Evolutionary conservation across 2,888 invertebrate species (phyloP), one percentile per base, ranked within the genome.

Genomic region (Acheta domesticus): DNA sequence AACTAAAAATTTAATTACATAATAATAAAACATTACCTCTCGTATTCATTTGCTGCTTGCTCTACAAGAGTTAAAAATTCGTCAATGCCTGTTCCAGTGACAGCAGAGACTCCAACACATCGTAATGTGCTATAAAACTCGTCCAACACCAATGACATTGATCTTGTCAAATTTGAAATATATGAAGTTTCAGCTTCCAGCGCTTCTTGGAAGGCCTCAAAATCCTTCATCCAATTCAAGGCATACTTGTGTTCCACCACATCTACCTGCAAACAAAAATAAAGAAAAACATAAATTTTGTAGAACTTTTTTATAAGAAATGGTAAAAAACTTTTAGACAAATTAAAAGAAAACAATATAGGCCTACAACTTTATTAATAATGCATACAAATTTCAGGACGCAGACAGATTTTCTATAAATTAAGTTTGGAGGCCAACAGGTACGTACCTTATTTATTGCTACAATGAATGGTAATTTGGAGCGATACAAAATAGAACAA

Each of bases 181-280:
- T 97, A 98, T 1, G 92, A 90, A 48, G 90, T 90, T 82, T 96
- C 94, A 0, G 91, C 88, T 83, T 96, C 94, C 19, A 99, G 85
- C 0, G 98, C 97, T 83, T 96, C 95, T 85, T 97, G 94, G 86
- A 98, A 99, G 2, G 92, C 89, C 86, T 97, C 97, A 87, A 97
- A 98, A 87, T 99, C 97, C 19, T 91, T 91, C 96, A 99, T 99
- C 99, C 99, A 99, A 83, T 98, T 96, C 21, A 96, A 90, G 0
- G 98, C 97, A 86, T 96, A 98, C 50, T 91, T 89, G 84, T 94
- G 93, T 85, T 95, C 93, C 23, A 98, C 93, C 74, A 98, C 92
- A 86, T 99, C 99, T 79, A 92, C 93, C 94, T 96, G 85, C 4
- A 86, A 84, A 36, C 1, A 14, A 16, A 75, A n/a, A n/a, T n/a